Base-by-base conservation (phyloP, 2,797 vertebrate genomes). In the Trematomus bernacchii region DNA sequence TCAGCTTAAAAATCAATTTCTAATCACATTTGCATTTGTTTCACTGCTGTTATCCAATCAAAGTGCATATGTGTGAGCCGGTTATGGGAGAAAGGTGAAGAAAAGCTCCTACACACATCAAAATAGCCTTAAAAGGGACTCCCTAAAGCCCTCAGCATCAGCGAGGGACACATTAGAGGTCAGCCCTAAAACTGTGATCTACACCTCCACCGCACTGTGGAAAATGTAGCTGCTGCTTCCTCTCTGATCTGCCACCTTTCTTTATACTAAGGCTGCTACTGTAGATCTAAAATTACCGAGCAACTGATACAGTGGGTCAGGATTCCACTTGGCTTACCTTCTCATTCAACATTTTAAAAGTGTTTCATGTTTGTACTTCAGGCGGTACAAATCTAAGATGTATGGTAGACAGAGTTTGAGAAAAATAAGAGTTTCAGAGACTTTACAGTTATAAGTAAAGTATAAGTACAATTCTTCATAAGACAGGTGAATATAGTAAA, bases 241-340 rank as follows among this genome's bases (percentile, higher is more conserved):
- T 30, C 30, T 14, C 18, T 37, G 10, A 2, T 51, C 18, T 60
- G 19, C 40, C 19, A 44, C 51, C 18, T 4, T 37, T 48, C 14
- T 62, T 23, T 43, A 33, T 40, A 23, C n/a, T 19, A 33, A 37
- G 30, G 23, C 50, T 48, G 19, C 48, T 16, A 27, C 4, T 5
- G 27, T 5, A 61, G 19, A 58, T 66, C n/a, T 16, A 44, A 30
- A 65, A 65, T 52, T 21, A 76, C 44, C n/a, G 21, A 55, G 42
- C 51, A 50, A 59, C 19, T 42, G 67, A 51, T 60, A 71, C 44
- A 71, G 57, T 76, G n/a, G 19, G 15, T 74, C 62, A 67, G 69
- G 71, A 70, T 67, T 81, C 61, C 81, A 52, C 55, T 50, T 52
- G 37, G 9, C n/a, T 54, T 74, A 64, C 64, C 47, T 7, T 66